These are phyloP conservation scores for Ranitomeya variabilis DNA, from an alignment of 2,113 vertebrate genomes.

Conservation along the genomic window DNA sequence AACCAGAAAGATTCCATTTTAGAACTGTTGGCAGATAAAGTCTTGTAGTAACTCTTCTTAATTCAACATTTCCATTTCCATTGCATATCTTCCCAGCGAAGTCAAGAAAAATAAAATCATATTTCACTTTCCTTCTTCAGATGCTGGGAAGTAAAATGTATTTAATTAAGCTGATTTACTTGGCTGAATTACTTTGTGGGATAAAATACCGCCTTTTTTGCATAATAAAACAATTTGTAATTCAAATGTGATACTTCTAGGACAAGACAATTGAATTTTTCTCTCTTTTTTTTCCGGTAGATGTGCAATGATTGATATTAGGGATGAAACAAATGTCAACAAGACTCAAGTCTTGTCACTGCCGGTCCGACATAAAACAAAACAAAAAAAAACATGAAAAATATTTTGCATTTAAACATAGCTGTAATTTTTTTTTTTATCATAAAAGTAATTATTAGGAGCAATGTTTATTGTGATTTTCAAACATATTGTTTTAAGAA, in stretches of 20 bases:
- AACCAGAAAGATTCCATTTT: neutral
- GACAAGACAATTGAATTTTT: constrained; percentile 40
- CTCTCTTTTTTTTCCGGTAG: neutral
- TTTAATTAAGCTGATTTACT: constrained; percentile 50
- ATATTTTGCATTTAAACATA: neutral
- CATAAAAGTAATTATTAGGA: too few relatives aligned
- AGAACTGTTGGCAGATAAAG: neutral
- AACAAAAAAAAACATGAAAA: neutral
- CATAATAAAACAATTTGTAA: constrained; percentile 49
- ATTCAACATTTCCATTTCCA: neutral
- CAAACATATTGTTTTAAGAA: too few relatives aligned
- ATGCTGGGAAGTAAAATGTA: constrained; percentile 35
- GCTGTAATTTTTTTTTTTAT: neutral
- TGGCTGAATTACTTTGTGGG: constrained; percentile 19
- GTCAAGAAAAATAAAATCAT: neutral
- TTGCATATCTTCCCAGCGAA: neutral
- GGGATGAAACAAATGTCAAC: constrained; percentile 47
- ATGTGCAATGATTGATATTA: constrained; percentile 45
- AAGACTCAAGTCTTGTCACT: constrained; percentile 29
- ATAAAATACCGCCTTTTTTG: constrained; percentile 39
- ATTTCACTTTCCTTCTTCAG: constrained; percentile 1
- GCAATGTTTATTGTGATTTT: too few relatives aligned
- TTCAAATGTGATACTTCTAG: constrained; percentile 48
- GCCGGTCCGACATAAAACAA: neutral
- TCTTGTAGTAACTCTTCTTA: neutral